Conservation (phyloP, 2,888 invertebrate species). For the Podotricha telesiphe region DNA sequence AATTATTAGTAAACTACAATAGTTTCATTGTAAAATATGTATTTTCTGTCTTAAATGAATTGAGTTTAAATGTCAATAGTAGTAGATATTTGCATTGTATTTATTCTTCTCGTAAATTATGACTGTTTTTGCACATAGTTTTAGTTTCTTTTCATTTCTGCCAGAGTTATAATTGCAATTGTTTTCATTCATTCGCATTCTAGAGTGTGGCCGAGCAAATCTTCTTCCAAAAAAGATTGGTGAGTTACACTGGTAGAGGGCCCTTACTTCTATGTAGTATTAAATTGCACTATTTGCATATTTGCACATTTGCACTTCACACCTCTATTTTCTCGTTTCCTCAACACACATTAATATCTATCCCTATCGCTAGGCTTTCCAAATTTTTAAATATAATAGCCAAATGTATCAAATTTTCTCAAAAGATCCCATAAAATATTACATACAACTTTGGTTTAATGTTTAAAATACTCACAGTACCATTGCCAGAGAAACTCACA, state of each 20-base stretch:
- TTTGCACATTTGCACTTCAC: background rate
- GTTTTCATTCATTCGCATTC: constrained; percentile 65
- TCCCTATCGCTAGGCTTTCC: background rate
- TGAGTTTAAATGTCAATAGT: background rate
- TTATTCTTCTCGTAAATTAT: background rate
- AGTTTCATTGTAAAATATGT: background rate
- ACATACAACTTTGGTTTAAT: no score
- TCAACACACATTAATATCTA: background rate
- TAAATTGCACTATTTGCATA: background rate
- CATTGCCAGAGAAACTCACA: no score
- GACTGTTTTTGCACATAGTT: background rate
- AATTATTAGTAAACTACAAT: background rate
- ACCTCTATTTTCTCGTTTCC: background rate
- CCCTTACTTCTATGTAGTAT: constrained; percentile 2
- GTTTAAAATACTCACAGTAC: no score
- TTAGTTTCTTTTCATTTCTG: background rate
- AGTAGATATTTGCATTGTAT: background rate
- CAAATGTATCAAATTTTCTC: background rate
- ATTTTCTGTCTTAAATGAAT: background rate
- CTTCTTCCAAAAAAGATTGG: constrained; percentile 79
- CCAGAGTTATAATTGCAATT: constrained; percentile 22
- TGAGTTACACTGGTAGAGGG: constrained; percentile 57
- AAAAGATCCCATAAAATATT: background rate
- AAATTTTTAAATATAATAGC: background rate
- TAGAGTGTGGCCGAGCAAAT: constrained; percentile 82